Evolutionary conservation across 2,113 vertebrate genomes (phyloP).

Genomic region (Microtus oregoni): DNA sequence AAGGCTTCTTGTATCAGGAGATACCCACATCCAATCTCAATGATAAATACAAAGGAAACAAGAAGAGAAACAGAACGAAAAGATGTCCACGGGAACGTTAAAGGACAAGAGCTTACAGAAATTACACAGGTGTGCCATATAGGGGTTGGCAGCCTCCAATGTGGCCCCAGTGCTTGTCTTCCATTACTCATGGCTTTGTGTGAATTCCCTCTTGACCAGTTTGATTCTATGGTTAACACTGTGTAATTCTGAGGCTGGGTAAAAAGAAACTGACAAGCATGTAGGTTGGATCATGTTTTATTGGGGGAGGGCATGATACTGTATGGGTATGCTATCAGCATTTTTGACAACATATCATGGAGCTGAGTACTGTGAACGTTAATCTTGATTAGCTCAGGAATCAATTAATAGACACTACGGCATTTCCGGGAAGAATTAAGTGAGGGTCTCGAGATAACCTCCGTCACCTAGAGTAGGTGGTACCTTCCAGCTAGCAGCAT

Average conservation of each 20-base stretch:
- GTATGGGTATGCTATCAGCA: not conserved
- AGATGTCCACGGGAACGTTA: not conserved
- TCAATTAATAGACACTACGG: not conserved
- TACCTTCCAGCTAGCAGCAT: not conserved
- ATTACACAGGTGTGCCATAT: not conserved
- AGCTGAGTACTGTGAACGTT: not conserved
- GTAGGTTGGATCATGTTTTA: not conserved
- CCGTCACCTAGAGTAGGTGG: not conserved
- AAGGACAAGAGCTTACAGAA: not conserved
- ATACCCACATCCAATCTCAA: not conserved
- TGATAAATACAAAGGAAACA: not conserved
- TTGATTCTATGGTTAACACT: not conserved
- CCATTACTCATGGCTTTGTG: not conserved
- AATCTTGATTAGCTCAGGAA: not conserved
- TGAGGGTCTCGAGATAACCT: not conserved
- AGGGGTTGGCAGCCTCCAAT: not conserved
- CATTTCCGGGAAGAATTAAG: not conserved
- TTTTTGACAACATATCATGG: not conserved
- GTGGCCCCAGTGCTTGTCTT: not conserved
- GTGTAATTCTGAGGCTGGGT: not conserved
- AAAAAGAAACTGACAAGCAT: not conserved
- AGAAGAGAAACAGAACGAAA: constrained; percentile 14
- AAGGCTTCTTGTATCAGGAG: not conserved
- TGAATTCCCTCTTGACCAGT: not conserved
- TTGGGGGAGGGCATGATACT: not conserved